These are phyloP conservation scores for Nymphalis c-album DNA, from an alignment of 2,888 invertebrate species.

Conservation along the genomic window DNA sequence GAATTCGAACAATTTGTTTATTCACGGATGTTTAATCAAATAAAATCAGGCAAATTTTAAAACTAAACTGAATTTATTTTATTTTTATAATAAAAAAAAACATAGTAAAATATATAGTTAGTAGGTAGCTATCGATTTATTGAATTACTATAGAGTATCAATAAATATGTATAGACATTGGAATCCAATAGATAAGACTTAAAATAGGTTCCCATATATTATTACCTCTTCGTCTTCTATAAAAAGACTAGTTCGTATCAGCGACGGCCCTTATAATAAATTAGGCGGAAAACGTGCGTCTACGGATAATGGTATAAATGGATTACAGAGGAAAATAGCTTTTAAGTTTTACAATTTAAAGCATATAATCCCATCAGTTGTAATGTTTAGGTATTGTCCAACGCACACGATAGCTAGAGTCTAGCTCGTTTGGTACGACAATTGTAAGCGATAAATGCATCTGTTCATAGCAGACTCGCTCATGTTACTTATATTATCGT, in stretches of 20 bases:
- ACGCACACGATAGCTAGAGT: background rate
- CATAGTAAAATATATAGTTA: no score
- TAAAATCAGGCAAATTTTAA: no score
- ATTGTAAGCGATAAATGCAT: slow-evolving; percentile 7
- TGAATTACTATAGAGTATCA: no score
- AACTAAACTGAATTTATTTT: no score
- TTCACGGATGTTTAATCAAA: no score
- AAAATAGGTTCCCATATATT: slow-evolving; percentile 7
- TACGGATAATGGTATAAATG: slow-evolving; percentile 9
- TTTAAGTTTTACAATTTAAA: background rate
- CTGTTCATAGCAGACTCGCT: slow-evolving; percentile 1
- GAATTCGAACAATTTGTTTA: no score
- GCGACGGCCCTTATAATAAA: slow-evolving; percentile 31
- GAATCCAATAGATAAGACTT: slow-evolving; percentile 7
- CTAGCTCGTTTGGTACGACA: background rate
- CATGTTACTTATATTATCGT: background rate
- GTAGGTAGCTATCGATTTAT: no score
- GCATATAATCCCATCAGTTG: background rate
- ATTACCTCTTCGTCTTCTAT: slow-evolving; percentile 1
- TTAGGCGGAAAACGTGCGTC: slow-evolving; percentile 31
- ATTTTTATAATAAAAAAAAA: no score
- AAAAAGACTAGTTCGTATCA: slow-evolving; percentile 26
- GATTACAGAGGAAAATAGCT: slow-evolving; percentile 7
- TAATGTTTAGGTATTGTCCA: slow-evolving; percentile 3
- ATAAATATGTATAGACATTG: background rate